Base-by-base conservation (phyloP, 2,888 invertebrate species). In the Sipha maydis region DNA sequence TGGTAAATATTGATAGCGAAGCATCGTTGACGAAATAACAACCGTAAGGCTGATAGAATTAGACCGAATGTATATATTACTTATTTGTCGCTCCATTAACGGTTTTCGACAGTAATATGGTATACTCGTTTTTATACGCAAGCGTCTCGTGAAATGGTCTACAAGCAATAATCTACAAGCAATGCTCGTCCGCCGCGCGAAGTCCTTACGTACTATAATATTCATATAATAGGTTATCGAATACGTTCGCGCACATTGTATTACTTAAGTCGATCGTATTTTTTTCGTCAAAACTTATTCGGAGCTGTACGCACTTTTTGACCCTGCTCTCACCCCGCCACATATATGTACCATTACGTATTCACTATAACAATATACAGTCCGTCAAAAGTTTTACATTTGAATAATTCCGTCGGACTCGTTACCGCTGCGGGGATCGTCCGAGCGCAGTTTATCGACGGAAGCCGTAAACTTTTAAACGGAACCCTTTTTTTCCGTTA, bases 301-400 rank as follows among this genome's bases (percentile, higher is more conserved):
- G 61, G 21, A 4, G 7, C 21, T 21, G 21, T 3, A 21, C 25
- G 48, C 48, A 11, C 48, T 1, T 48, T 14, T 11, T 48, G 48
- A 14, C 48, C 48, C 48, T 14, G 48, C 2, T 11, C 48, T 48
- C 14, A 21, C 25, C 25, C 61, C 4, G 3, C 61, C 25, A 25
- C 3, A 61, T 61, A 56, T 21, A 21, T 56, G 19, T 21, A 21
- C 25, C 28, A 69, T 9, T n/a, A 28, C 3, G 61, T 7, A 61
- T 5, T 7, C 61, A 9, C 61, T 61, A 25, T 8, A 28, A 41
- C 25, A 34, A 41, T 25, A 25, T 38, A 21, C 34, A 21, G 41
- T 54, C 41, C 54, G 78, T 54, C 78, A 28, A 19, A 78, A 78
- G 78, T 78, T 78, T 78, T 76, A 41, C n/a, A 78, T 54, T 78